A percentile compares a stretch with the other conserved stretches of the same genome.
These are phyloP conservation scores for Lamellibrachia luymesi DNA, from an alignment of 1,140 invertebrate species.

Conservation along the genomic window DNA sequence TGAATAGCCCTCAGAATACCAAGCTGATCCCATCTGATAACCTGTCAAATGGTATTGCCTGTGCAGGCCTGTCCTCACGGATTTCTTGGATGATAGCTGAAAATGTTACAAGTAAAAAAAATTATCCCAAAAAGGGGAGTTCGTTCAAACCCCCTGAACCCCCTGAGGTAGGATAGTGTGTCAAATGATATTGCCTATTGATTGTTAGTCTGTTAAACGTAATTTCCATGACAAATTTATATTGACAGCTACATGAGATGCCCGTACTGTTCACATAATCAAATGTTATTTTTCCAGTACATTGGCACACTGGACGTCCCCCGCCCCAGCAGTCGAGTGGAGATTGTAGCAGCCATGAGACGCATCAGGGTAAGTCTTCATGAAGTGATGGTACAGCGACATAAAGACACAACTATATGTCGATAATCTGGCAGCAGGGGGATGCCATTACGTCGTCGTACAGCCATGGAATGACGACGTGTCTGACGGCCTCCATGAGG, in stretches of 20 bases:
- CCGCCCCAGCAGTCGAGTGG: conserved; percentile 88
- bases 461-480: neutral
- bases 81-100: too few species aligned
- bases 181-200: neutral
- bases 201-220: neutral
- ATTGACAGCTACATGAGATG: neutral
- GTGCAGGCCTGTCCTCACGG: too few species aligned
- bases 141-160: too few species aligned
- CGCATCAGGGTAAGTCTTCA: conserved; percentile 82
- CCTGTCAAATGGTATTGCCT: neutral
- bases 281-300: conserved; percentile 69
- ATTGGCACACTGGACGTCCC: conserved; percentile 96
- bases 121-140: too few species aligned
- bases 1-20: neutral
- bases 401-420: neutral
- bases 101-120: too few species aligned
- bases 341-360: conserved; percentile 98
- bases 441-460: neutral
- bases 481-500: neutral
- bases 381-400: neutral
- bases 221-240: neutral
- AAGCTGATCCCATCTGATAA: neutral
- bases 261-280: neutral
- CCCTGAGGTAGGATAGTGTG: neutral
- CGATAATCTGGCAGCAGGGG: neutral